Evolutionary conservation across 1,140 invertebrate species (phyloP).

Genomic region (Drosophila mayri): DNA sequence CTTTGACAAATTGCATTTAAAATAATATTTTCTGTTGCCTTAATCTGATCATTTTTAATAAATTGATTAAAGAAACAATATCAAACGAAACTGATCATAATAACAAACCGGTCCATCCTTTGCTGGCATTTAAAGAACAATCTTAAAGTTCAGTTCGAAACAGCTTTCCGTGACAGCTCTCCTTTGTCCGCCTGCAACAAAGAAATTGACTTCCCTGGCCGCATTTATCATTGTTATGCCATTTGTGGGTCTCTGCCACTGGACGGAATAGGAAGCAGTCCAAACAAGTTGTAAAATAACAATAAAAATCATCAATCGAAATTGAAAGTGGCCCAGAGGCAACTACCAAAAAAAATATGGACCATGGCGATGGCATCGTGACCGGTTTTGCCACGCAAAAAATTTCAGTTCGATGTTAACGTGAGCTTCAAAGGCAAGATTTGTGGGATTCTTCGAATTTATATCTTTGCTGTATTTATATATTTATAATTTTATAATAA

Average conservation of each 20-base stretch:
- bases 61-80: background rate
- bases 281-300: conserved; percentile 80
- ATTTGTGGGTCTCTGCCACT: conserved; percentile 26
- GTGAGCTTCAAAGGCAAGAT: background rate
- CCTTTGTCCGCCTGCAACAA: conserved; percentile 26
- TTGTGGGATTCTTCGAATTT: background rate
- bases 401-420: background rate
- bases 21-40: too few relatives aligned
- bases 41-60: background rate
- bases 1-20: too few relatives aligned
- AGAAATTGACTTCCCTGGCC: conserved; percentile 33
- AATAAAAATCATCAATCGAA: conserved; percentile 78
- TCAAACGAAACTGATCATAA: background rate
- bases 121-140: conserved; percentile 1
- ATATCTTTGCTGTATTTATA: too few relatives aligned
- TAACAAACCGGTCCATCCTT: background rate
- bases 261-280: conserved; percentile 45
- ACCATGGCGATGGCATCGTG: conserved; percentile 39
- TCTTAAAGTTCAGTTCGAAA: conserved; percentile 1
- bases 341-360: conserved; percentile 42
- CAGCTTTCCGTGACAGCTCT: conserved; percentile 21
- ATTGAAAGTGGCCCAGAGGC: conserved; percentile 68
- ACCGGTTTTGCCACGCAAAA: conserved; percentile 18
- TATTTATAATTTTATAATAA: too few relatives aligned
- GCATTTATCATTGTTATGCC: conserved; percentile 60